These are phyloP conservation scores for Sula dactylatra DNA, from an alignment of 2,113 vertebrate species.

Conservation along the genomic window DNA sequence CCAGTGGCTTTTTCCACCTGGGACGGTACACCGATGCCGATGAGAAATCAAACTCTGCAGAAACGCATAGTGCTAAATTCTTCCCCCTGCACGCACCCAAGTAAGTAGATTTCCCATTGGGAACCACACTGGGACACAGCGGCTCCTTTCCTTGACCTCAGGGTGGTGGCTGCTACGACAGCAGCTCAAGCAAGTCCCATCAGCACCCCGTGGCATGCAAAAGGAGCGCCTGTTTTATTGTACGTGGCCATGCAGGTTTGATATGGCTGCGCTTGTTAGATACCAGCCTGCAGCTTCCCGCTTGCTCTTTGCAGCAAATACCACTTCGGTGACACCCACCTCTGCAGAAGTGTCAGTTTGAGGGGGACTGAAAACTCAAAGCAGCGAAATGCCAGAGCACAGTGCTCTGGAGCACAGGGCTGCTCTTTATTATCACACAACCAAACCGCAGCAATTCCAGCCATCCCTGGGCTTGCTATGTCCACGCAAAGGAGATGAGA, in stretches of 20 bases:
- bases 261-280: neutral
- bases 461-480: neutral
- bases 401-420: neutral
- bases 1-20: neutral
- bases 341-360: neutral
- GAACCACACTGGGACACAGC: rapidly evolving
- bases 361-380: neutral
- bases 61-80: neutral
- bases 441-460: neutral
- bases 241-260: rapidly evolving
- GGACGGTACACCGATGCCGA: rapidly evolving
- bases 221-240: neutral
- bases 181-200: no score
- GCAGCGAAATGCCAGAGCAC: neutral
- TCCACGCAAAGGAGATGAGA: neutral
- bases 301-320: neutral
- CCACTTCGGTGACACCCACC: neutral
- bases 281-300: neutral
- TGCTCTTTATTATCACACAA: neutral
- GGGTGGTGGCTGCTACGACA: neutral
- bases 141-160: neutral
- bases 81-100: neutral
- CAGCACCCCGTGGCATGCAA: rapidly evolving
- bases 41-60: neutral
- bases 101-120: neutral